phyloP scores from a whole-genome alignment of 2,888 invertebrate genomes.

The Tetramorium bicarinatum region DNA sequence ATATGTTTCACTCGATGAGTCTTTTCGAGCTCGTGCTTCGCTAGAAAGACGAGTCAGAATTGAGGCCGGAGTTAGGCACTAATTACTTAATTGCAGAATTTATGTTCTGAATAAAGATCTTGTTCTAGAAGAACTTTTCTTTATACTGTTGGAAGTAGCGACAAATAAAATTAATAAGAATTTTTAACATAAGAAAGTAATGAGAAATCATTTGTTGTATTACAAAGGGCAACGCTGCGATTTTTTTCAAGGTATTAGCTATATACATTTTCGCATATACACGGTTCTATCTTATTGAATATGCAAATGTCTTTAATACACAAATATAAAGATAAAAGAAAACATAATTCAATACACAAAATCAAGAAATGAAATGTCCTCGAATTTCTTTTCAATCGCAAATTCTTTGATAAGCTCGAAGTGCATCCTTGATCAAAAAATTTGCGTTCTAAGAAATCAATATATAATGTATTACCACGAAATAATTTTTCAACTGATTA shows the following conservation, averaged over 20 bases:
- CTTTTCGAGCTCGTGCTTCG: neutral
- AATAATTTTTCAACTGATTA: neutral
- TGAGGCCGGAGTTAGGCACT: neutral
- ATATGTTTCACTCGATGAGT: neutral
- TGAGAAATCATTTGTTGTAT: neutral
- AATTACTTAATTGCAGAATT: slow-evolving; percentile 25
- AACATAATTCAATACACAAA: neutral
- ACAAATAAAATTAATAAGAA: neutral
- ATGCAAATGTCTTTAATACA: neutral
- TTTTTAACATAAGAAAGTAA: neutral
- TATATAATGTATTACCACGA: neutral
- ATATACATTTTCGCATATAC: neutral
- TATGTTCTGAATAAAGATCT: neutral
- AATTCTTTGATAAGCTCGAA: neutral
- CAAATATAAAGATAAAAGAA: neutral
- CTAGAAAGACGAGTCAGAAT: slow-evolving; percentile 16
- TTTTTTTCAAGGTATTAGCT: neutral
- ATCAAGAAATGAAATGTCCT: neutral
- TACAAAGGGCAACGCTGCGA: neutral
- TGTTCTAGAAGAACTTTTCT: neutral
- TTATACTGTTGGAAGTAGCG: neutral
- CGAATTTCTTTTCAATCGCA: neutral
- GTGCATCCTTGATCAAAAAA: neutral
- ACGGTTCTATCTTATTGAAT: neutral
- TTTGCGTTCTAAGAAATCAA: neutral